Evolutionary conservation across 1,140 invertebrate species (phyloP).

Genomic region (Helicoverpa armigera): DNA sequence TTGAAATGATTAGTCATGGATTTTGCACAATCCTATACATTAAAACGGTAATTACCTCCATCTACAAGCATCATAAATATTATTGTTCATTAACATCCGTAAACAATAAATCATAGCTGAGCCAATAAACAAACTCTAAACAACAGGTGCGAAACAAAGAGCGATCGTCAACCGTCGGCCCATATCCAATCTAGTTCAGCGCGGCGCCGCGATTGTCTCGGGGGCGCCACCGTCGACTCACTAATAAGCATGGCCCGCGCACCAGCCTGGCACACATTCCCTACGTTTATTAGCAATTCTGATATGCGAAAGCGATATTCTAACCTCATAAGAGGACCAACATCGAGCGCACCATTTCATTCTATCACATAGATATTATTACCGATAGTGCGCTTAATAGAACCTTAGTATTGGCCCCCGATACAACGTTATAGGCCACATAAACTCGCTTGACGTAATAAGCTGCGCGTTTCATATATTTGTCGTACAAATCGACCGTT

Average conservation of each 20-base stretch:
- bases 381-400: slow-evolving; percentile 73
- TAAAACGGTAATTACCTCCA: background rate
- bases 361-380: slow-evolving; percentile 79
- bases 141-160: slow-evolving; percentile 40
- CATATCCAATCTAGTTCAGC: slow-evolving; percentile 37
- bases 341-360: slow-evolving; percentile 67
- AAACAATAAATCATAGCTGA: slow-evolving; percentile 21
- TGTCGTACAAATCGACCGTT: slow-evolving; percentile 79
- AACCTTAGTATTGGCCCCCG: slow-evolving; percentile 75
- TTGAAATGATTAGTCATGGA: no score
- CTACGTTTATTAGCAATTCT: slow-evolving; percentile 81
- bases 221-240: slow-evolving; percentile 64
- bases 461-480: slow-evolving; percentile 79
- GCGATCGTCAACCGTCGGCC: slow-evolving; percentile 41
- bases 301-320: slow-evolving; percentile 81
- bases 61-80: slow-evolving; percentile 1
- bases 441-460: slow-evolving; percentile 81
- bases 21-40: background rate
- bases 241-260: slow-evolving; percentile 68
- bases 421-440: slow-evolving; percentile 75
- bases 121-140: slow-evolving; percentile 27
- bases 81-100: background rate
- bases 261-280: slow-evolving; percentile 71
- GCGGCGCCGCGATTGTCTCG: slow-evolving; percentile 63
- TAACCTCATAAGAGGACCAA: slow-evolving; percentile 76